Evolutionary conservation across 2,797 vertebrate species (phyloP), one percentile per base, ranked within the genome.

Genomic region (Helarctos malayanus): DNA sequence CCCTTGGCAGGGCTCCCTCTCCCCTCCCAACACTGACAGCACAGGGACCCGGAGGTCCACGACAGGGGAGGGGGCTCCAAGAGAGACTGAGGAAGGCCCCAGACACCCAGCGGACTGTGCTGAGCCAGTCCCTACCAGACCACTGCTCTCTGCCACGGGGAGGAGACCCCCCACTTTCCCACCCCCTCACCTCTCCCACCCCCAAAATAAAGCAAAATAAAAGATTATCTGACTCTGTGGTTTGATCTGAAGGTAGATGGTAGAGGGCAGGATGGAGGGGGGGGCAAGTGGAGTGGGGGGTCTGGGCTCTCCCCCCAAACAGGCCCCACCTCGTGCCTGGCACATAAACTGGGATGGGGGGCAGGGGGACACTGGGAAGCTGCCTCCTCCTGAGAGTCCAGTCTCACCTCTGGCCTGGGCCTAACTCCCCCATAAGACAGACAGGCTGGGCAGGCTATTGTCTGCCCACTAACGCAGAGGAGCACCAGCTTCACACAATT

Each of bases 161-260:
- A 91, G 65, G 65, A 90, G 7, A 76, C 6, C 56, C 13, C 71
- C 11, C 0, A 15, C 32, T 14, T 11, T 8, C 52, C 69, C 45
- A 14, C 0, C 29, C 7, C 21, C 18, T 49, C 0, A 9, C 14
- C 52, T 32, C 21, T 38, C 29, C 35, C 12, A 57, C 0, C 32
- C 82, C 38, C 7, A 1, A 29, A 98, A 97, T 98, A 98, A 98
- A 98, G 59, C 47, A 85, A 47, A 95, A 15, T 32, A 83, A 97
- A 96, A 90, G 89, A 63, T 14, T 0, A 65, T 87, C 80, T 82
- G 93, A 59, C 86, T 90, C 2, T 41, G 93, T 94, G 80, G 10
- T 95, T 92, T 97, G 83, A 94, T 78, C 83, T 65, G 12, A 89
- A 83, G 41, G 35, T 69, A 15, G 12, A 23, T 7, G 25, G 8